Conservation (phyloP, 2,113 vertebrate species). For the Girardinichthys multiradiatus region DNA sequence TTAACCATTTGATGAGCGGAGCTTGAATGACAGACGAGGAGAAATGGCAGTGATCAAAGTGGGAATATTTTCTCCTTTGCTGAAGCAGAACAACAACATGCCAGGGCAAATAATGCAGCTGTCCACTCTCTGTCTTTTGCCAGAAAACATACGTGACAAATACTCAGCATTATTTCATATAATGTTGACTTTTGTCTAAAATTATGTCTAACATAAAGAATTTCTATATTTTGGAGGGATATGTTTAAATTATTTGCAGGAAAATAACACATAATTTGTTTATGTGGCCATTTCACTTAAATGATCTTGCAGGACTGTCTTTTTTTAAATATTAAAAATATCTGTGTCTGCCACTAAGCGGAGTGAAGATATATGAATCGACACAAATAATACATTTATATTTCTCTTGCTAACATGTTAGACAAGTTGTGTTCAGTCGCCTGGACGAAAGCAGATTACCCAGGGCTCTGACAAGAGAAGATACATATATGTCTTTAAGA, state of each 20-base stretch:
- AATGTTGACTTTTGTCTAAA: constrained; percentile 6
- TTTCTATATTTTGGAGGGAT: background rate
- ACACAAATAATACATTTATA: background rate
- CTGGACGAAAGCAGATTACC: constrained; percentile 49
- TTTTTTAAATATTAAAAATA: background rate
- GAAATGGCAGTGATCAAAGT: constrained; percentile 59
- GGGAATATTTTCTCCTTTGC: constrained; percentile 47
- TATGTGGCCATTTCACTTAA: background rate
- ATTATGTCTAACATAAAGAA: constrained; percentile 3
- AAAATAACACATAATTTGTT: background rate
- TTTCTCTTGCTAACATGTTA: constrained; percentile 18
- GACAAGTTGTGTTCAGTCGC: constrained; percentile 16
- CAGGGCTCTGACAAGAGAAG: constrained; percentile 41
- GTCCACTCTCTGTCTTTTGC: constrained; percentile 5
- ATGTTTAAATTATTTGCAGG: background rate
- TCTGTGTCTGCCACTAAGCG: background rate
- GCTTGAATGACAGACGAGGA: constrained; percentile 57
- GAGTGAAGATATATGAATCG: background rate
- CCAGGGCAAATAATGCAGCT: constrained; percentile 15
- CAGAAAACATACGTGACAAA: constrained; percentile 10
- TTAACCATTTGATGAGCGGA: constrained; percentile 61
- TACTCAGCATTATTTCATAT: background rate
- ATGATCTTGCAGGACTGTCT: background rate
- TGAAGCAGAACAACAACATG: constrained; percentile 29
- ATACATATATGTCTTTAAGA: constrained; percentile 64